Evolutionary conservation across 1,140 invertebrate genomes (phyloP), one percentile per base, ranked within the genome.

Genomic region (Lerema accius): DNA sequence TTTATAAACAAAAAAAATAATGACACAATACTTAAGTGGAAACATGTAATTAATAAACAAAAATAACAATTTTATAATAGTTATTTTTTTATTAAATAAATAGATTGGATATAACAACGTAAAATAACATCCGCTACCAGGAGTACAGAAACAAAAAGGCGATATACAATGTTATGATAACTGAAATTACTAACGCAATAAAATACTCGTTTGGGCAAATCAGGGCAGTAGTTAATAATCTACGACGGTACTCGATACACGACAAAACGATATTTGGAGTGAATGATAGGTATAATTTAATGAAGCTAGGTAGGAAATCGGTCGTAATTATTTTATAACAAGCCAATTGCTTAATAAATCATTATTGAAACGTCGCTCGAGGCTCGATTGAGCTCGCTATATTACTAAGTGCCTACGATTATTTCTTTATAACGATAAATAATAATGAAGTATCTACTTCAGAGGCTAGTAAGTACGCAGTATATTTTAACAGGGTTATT

Each of bases 321-420:
- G 42, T 56, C 58, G 51, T 71, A 67, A 69, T 76, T 69, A 67
- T 59, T 69, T 67, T 65, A 65, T 73, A 73, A 78, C 69, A 72
- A 40, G 45, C 64, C 50, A 72, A 73, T 75, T 69, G 60, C 53
- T 49, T 63, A 61, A 77, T 78, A 78, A 78, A 71, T 73, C 66
- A 75, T n/a, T 62, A 42, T 16, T 43, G 14, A 60, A 60, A 48
- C 43, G 28, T 19, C 43, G 56, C 53, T 56, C 13, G 14, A 40
- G 7, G 9, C 28, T 32, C 28, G 4, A 32, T 9, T 7, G 16
- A 43, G 40, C 16, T 43, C 37, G 15, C 5, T 23, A 42, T 11
- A 19, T 28, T 43, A 45, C 45, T 65, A 56, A 71, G 35, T 63
- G 49, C 39, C 26, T 45, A 16, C 32, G 15, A 46, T 46, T 26